Evolutionary conservation across 2,888 invertebrate genomes (phyloP), one percentile per base, ranked within the genome.

Genomic region (Ceraclea dissimilis): DNA sequence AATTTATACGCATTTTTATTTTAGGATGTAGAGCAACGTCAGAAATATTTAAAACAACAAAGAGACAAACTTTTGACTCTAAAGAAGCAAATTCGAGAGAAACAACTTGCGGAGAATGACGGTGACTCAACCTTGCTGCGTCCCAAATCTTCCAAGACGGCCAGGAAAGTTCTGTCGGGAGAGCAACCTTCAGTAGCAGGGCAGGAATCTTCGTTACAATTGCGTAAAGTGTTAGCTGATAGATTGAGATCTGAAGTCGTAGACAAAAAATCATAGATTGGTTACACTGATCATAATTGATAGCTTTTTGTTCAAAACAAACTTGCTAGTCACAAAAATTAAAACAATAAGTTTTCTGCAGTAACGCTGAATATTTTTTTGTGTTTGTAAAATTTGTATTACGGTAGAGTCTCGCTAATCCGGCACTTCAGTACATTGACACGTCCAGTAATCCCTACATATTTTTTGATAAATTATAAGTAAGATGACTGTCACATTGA

Each of bases 21-120:
- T 17, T 31, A 62, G 56, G 93, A 93, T 63, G 74, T 94, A 49
- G 81, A 81, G 60, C 83, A 83, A 56, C 81, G 96, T 0, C 90
- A 93, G 66, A 85, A 88, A 63, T 96, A 95, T 70, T 75, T 97
- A 56, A 84, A 88, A 53, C 84, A 88, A 59, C 95, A 96, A 69
- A 80, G 96, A 20, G 96, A 96, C 71, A 93, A 94, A 68, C 79
- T 97, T 52, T 79, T 96, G 46, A 89, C 89, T 18, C 75, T 95
- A 67, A 97, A 96, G 72, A 90, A 89, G 67, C 86, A 89, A 68
- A 93, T 89, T 19, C 80, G 96, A 18, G 88, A 90, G 67, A 86
- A 88, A 64, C 84, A 90, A 68, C 75, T 94, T 6, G 82, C 81
- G 26, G 79, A 77, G 33, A 81, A 80, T 13, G 84, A 85, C 52